These are phyloP conservation scores for Grus americana DNA, from an alignment of 2,113 vertebrate genomes.

Conservation along the genomic window DNA sequence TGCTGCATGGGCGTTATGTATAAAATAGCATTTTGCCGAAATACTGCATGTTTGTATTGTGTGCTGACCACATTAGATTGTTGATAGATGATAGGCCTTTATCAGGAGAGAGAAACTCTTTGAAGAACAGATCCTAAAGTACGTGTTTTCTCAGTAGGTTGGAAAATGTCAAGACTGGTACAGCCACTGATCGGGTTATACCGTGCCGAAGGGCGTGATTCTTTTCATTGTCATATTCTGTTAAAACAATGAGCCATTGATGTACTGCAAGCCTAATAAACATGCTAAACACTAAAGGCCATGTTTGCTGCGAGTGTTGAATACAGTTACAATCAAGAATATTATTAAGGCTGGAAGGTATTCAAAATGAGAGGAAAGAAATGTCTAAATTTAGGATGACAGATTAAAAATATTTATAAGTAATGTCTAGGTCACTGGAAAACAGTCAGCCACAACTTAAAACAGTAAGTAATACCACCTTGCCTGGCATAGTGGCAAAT, in stretches of 20 bases:
- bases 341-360: not conserved
- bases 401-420: not conserved
- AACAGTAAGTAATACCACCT: not conserved
- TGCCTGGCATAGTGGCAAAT: not conserved
- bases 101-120: not conserved
- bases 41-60: not conserved
- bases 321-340: not conserved
- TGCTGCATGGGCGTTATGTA: not conserved
- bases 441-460: not conserved
- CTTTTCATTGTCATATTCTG: not conserved
- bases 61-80: not conserved
- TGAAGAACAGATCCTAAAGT: not conserved
- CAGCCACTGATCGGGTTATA: not conserved
- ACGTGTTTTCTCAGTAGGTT: not conserved
- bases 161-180: not conserved
- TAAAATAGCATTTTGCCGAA: not conserved
- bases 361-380: not conserved
- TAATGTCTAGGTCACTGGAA: not conserved
- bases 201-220: not conserved
- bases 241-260: not conserved
- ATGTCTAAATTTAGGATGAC: not conserved
- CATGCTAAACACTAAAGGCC: not conserved
- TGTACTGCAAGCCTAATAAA: not conserved
- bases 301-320: not conserved
- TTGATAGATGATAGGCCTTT: not conserved